Percentiles rank a stretch among this genome's conserved stretches.
phyloP scores from a whole-genome alignment of 2,113 vertebrate genomes.

The Hypomesus transpacificus region DNA sequence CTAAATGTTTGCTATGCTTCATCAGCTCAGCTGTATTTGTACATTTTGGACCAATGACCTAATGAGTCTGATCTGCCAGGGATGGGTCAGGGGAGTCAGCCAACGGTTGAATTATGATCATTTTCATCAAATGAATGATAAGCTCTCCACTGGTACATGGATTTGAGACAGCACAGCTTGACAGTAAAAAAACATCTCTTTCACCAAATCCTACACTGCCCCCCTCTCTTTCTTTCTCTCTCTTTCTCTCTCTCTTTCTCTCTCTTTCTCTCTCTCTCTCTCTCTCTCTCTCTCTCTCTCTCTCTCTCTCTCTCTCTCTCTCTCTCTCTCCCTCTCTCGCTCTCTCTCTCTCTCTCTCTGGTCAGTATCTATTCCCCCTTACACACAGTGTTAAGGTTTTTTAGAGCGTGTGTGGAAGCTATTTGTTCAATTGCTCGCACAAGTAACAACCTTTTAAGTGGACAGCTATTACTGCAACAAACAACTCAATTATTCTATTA shows the following conservation, averaged over 20 bases:
- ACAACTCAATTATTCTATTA: conserved; percentile 35
- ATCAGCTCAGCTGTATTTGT: not conserved
- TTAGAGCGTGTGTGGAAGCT: conserved; percentile 26
- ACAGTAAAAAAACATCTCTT: conserved; percentile 22
- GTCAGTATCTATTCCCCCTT: conserved; percentile 16
- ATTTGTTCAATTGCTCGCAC: conserved; percentile 34
- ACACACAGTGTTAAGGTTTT: conserved; percentile 2
- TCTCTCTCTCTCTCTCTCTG: conserved; percentile 3
- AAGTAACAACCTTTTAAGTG: conserved; percentile 31
- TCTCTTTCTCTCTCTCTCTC: conserved; percentile 3
- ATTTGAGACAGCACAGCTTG: conserved; percentile 13
- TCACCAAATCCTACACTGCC: conserved; percentile 7
- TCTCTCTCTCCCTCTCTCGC: too few relatives aligned
- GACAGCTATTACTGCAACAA: conserved; percentile 27
- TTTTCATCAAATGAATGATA: conserved; percentile 32
- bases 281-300: not conserved
- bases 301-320: not conserved
- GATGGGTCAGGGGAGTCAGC: conserved; percentile 25
- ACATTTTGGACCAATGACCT: conserved; percentile 20
- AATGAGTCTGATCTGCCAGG: conserved; percentile 25
- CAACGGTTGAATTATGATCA: conserved; percentile 42
- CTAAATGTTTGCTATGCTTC: not conserved
- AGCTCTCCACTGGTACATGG: conserved; percentile 29
- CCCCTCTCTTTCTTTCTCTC: not conserved
- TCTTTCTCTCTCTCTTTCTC: not conserved